Percentiles rank a stretch among this genome's conserved stretches.
These are phyloP conservation scores for Hyppa rectilinea DNA, from an alignment of 2,888 invertebrate species.

Conservation along the genomic window DNA sequence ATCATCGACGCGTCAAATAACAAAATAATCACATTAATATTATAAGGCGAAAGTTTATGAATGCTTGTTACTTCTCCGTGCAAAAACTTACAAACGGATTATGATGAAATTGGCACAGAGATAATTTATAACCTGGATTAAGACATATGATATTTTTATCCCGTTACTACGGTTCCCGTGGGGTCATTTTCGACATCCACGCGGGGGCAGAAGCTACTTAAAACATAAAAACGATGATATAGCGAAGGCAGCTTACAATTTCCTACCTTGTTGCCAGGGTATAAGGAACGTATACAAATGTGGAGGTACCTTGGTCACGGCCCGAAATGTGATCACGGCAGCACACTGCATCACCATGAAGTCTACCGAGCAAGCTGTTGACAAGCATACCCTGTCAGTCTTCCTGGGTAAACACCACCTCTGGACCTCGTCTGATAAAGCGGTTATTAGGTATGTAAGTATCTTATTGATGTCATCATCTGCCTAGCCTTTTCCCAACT, in stretches of 20 bases:
- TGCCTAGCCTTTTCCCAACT: no score
- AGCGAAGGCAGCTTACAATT: neutral
- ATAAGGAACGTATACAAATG: constrained; percentile 90
- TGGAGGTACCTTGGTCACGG: constrained; percentile 91
- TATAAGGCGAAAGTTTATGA: no score
- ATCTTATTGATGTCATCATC: no score
- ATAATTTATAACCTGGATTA: no score
- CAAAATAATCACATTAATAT: neutral
- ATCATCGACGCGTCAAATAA: neutral
- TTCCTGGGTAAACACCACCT: constrained; percentile 84
- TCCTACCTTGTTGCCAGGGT: neutral
- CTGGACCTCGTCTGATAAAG: constrained; percentile 81
- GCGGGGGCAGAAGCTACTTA: no score
- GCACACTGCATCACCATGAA: constrained; percentile 91
- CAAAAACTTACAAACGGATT: no score
- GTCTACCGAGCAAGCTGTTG: constrained; percentile 75
- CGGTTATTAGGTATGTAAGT: constrained; percentile 80
- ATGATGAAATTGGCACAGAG: no score
- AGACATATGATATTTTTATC: no score
- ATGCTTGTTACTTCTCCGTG: no score
- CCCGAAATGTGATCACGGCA: constrained; percentile 90
- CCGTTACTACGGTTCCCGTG: no score
- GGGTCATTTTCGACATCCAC: no score
- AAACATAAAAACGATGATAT: neutral
- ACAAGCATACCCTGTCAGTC: constrained; percentile 80